Percentiles rank a stretch among this genome's conserved stretches.
Evolutionary conservation across 1,140 invertebrate genomes (phyloP).

Genomic region (Physella acuta): DNA sequence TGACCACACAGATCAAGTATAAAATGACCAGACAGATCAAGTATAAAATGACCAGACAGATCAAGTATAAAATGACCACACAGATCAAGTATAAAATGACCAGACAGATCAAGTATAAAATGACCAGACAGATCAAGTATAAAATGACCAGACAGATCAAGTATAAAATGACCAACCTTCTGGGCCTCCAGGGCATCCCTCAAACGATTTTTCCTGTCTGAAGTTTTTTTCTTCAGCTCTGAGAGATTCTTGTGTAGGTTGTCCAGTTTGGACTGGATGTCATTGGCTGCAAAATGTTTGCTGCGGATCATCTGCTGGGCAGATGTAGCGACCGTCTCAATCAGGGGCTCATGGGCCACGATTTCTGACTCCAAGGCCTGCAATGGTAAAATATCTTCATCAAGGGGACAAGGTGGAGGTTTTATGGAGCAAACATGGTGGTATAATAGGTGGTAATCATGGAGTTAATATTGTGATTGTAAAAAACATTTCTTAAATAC

Average conservation of each 20-base stretch:
- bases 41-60: no score
- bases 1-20: no score
- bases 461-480: background rate
- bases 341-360: conserved; percentile 91
- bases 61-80: no score
- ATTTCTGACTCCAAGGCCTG: conserved; percentile 72
- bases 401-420: background rate
- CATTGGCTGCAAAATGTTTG: conserved; percentile 88
- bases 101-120: no score
- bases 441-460: background rate
- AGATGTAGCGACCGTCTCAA: conserved; percentile 81
- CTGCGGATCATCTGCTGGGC: conserved; percentile 89
- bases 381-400: background rate
- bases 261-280: conserved; percentile 80
- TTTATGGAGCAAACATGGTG: background rate
- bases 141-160: no score
- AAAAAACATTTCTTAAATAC: background rate
- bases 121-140: no score
- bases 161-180: conserved; percentile 53
- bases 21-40: no score
- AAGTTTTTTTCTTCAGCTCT: conserved; percentile 67
- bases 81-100: no score
- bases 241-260: conserved; percentile 84
- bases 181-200: conserved; percentile 96
- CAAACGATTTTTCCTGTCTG: conserved; percentile 88